Percentiles rank a stretch among this genome's conserved stretches.
Evolutionary conservation across 2,113 vertebrate species (phyloP).

Genomic region (Laticauda laticaudata): DNA sequence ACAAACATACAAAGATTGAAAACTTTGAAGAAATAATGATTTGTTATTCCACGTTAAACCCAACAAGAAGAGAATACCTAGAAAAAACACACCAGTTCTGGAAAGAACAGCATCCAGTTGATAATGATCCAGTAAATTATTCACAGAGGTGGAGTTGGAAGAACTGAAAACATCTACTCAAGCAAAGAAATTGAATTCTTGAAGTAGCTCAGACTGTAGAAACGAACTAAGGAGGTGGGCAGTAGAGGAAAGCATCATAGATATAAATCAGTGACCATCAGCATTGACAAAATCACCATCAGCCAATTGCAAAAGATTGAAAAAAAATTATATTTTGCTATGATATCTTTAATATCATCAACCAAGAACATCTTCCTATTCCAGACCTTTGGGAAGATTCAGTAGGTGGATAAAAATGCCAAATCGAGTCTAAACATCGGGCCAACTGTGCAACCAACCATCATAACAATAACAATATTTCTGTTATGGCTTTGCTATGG

Average conservation of each 20-base stretch:
- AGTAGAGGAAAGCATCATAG: neutral
- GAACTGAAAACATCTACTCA: neutral
- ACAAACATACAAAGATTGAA: neutral
- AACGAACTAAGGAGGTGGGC: neutral
- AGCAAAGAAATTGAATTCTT: neutral
- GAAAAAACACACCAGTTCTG: neutral
- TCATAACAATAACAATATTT: neutral
- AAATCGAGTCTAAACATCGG: neutral
- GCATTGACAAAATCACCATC: neutral
- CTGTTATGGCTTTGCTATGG: neutral
- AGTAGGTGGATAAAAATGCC: neutral
- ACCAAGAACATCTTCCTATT: neutral
- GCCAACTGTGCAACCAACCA: neutral
- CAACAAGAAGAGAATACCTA: neutral
- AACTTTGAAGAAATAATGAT: neutral
- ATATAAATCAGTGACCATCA: neutral
- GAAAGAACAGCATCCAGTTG: neutral
- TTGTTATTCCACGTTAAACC: neutral
- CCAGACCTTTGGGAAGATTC: neutral
- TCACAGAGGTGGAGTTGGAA: neutral
- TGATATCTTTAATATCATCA: neutral
- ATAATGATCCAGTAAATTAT: neutral
- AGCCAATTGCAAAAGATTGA: neutral
- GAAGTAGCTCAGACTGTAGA: neutral
- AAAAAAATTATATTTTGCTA: neutral